These are phyloP conservation scores for Peromyscus maniculatus DNA, from an alignment of 2,113 vertebrate genomes.

Conservation along the genomic window DNA sequence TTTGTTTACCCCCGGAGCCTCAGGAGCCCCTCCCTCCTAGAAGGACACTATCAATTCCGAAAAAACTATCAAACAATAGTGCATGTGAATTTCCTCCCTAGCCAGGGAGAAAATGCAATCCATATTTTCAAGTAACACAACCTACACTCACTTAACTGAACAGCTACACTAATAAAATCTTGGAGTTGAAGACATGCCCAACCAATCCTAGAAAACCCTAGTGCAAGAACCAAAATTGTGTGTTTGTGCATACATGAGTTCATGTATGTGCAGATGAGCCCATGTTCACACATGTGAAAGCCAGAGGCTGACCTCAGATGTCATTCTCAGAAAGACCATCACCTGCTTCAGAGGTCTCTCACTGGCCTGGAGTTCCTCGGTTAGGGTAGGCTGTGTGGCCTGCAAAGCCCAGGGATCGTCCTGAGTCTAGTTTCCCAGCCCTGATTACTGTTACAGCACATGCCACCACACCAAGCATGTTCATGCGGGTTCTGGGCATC, in stretches of 20 bases:
- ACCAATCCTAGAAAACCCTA: background rate
- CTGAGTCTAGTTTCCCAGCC: background rate
- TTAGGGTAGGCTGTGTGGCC: background rate
- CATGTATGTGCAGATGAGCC: background rate
- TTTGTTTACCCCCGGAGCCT: background rate
- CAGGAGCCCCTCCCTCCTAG: background rate
- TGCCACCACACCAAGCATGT: too few species aligned
- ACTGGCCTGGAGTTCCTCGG: background rate
- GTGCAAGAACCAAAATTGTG: background rate
- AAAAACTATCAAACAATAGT: background rate
- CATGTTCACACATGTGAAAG: background rate
- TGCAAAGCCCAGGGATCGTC: background rate
- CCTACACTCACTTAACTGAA: background rate
- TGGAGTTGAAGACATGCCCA: background rate
- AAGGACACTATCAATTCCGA: background rate
- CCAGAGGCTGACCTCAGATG: background rate
- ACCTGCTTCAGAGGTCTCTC: background rate
- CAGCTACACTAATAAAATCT: background rate
- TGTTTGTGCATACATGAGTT: too few species aligned
- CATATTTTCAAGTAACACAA: slow-evolving; percentile 11
- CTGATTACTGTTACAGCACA: background rate
- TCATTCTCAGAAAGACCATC: background rate
- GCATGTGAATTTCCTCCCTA: background rate
- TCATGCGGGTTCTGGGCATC: too few species aligned
- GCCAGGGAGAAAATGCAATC: background rate